Percentiles rank a stretch among this genome's conserved stretches.
Conservation (phyloP, 2,797 vertebrate genomes). For the Manis javanica region DNA sequence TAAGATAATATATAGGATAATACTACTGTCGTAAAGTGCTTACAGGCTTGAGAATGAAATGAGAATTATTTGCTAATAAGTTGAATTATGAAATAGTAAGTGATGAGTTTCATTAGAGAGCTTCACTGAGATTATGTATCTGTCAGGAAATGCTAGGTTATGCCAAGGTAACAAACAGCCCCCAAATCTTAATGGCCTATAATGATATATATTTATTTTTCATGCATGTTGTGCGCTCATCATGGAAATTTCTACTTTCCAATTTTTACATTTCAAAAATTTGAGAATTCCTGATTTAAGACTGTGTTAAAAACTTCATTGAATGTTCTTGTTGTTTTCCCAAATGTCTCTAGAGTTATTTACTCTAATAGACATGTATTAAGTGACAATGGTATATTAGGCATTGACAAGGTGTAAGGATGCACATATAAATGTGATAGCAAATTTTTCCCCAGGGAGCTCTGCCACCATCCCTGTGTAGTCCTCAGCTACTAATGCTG, state of each 20-base stretch:
- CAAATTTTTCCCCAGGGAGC: accelerated
- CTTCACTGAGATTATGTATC: not conserved
- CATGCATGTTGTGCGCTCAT: not conserved
- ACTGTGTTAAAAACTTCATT: not conserved
- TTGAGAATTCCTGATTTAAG: not conserved
- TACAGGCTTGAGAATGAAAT: not conserved
- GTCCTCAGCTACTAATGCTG: not conserved
- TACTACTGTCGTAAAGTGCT: not conserved
- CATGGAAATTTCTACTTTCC: not conserved
- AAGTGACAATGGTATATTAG: not conserved
- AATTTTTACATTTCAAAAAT: not conserved
- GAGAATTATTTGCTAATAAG: not conserved
- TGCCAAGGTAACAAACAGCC: not conserved
- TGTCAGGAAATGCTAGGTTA: not conserved
- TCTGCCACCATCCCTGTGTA: too few relatives aligned
- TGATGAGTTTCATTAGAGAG: not conserved
- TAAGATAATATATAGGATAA: not conserved
- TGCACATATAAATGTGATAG: accelerated
- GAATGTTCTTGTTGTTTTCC: not conserved
- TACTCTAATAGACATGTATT: not conserved
- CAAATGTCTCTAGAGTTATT: not conserved
- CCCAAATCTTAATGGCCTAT: not conserved
- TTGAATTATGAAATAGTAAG: not conserved
- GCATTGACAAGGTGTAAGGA: not conserved
- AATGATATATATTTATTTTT: not conserved